Evolutionary conservation across 2,113 vertebrate species (phyloP).

Genomic region (Reinhardtius hippoglossoides): DNA sequence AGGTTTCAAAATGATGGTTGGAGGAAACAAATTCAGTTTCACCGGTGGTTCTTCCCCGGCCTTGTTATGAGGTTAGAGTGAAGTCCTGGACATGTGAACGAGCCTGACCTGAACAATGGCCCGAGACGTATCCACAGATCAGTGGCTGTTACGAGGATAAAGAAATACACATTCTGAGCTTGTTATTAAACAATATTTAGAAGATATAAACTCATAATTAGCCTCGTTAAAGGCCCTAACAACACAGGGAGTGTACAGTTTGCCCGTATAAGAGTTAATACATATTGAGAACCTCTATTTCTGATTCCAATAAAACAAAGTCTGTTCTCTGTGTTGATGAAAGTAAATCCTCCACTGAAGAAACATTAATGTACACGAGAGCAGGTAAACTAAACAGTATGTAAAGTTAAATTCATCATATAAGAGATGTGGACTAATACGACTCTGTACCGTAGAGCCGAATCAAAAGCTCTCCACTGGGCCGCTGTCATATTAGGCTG

Average conservation of each 20-base stretch:
- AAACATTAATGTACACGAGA: not conserved
- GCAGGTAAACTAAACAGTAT: not conserved
- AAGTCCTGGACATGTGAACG: no score
- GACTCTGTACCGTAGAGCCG: no score
- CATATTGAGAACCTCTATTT: no score
- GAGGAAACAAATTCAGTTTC: not conserved
- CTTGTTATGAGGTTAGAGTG: not conserved
- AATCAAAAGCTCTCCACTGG: not conserved
- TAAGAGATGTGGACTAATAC: no score
- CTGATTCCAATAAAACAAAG: no score
- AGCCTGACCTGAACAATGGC: no score
- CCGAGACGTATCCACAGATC: no score
- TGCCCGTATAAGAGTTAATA: no score
- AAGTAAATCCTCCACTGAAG: not conserved
- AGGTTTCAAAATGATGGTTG: not conserved
- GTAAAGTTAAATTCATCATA: no score
- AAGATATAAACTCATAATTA: not conserved
- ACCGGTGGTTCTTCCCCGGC: not conserved
- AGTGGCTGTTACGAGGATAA: no score
- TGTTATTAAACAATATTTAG: not conserved
- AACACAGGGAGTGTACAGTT: no score
- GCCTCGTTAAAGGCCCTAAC: not conserved
- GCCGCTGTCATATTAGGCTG: not conserved
- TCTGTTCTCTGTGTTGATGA: no score
- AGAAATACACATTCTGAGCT: not conserved